phyloP scores from a whole-genome alignment of 2,113 vertebrate genomes.

The Leucoraja erinaceus region DNA sequence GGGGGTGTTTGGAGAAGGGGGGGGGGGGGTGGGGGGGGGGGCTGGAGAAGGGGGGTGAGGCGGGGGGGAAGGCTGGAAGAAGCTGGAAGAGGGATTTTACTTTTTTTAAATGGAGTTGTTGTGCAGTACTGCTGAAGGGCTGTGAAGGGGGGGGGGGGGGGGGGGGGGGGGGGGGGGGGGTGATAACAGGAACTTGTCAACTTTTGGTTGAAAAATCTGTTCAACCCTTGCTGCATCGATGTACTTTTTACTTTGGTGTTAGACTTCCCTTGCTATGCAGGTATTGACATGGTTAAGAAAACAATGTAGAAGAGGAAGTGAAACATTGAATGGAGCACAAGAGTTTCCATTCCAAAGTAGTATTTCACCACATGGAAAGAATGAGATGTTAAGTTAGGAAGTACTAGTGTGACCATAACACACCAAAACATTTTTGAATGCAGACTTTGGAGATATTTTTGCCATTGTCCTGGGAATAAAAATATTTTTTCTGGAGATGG shows the following conservation, averaged over 20 bases:
- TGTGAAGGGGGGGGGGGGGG: no score
- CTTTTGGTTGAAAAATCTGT: neutral
- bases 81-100: no score
- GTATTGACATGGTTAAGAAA: neutral
- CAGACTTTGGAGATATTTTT: neutral
- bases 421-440: neutral
- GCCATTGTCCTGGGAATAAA: neutral
- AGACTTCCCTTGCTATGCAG: neutral
- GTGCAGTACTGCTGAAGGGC: no score
- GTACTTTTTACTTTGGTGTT: neutral
- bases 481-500: neutral
- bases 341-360: conserved; percentile 4
- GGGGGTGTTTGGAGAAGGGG: no score
- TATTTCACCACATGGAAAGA: neutral
- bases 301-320: neutral
- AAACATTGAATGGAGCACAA: neutral
- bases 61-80: no score
- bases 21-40: no score
- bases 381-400: neutral
- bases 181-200: neutral
- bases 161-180: no score
- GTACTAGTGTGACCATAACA: neutral
- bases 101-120: neutral
- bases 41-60: no score
- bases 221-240: neutral